phyloP scores from a whole-genome alignment of 1,140 invertebrate species.

The Nilaparvata lugens region DNA sequence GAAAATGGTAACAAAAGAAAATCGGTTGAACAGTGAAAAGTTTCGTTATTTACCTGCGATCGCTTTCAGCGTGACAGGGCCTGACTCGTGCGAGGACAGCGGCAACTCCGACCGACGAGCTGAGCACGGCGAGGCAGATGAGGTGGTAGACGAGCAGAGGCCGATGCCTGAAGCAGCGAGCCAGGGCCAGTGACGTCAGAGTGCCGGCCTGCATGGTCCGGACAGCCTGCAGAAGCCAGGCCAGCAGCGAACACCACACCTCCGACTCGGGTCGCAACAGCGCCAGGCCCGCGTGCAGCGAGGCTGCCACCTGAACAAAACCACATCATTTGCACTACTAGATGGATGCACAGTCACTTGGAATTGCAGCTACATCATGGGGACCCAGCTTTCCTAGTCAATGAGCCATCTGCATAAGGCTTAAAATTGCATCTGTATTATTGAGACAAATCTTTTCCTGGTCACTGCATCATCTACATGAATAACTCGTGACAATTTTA shows the following conservation, averaged over 20 bases:
- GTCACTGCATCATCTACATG: too few species aligned
- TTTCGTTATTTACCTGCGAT: slow-evolving; percentile 12
- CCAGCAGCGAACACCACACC: slow-evolving; percentile 38
- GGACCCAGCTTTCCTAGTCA: too few species aligned
- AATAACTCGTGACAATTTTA: too few species aligned
- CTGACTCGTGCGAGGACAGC: slow-evolving; percentile 35
- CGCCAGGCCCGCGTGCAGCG: slow-evolving; percentile 40
- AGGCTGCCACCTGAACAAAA: slow-evolving; percentile 36
- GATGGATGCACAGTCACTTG: too few species aligned
- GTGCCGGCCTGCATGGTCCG: slow-evolving; percentile 44
- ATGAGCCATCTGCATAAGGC: too few species aligned
- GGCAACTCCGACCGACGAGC: slow-evolving; percentile 39
- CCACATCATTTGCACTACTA: too few species aligned
- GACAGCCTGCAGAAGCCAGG: slow-evolving; percentile 41
- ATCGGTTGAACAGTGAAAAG: too few species aligned
- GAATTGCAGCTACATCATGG: too few species aligned
- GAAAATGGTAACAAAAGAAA: too few species aligned
- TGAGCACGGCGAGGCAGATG: slow-evolving; percentile 40
- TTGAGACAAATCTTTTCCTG: too few species aligned
- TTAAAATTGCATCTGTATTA: too few species aligned
- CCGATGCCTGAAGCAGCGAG: slow-evolving; percentile 40
- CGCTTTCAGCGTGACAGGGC: slow-evolving; percentile 26
- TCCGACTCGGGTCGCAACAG: slow-evolving; percentile 39
- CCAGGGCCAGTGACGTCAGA: slow-evolving; percentile 41
- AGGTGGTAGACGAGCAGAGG: slow-evolving; percentile 46